Conservation (phyloP, 35 echinoderm and acorn worm genomes). For the Chiridota heheva region DNA sequence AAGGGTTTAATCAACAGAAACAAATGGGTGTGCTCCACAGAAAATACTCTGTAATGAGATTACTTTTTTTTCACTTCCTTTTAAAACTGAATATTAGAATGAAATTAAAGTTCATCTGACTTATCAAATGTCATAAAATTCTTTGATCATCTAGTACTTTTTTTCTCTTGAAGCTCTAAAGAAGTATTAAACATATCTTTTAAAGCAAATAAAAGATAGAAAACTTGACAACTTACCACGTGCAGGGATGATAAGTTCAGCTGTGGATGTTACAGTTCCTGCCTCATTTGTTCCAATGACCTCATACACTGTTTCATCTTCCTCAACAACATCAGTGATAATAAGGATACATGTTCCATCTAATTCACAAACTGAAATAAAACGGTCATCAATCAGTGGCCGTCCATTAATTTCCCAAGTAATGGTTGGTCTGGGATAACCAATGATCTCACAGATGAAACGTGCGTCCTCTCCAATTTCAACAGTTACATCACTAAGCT, state of each 20-base stretch:
- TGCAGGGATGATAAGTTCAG: slow-evolving; percentile 70
- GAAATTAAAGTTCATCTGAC: no score
- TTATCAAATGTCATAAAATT: no score
- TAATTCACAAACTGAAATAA: slow-evolving; percentile 63
- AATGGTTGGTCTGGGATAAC: slow-evolving; percentile 50
- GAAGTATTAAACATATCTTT: no score
- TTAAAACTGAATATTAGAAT: no score
- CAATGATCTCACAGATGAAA: slow-evolving; percentile 55
- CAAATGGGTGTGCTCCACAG: no score
- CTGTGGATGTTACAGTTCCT: slow-evolving; percentile 65
- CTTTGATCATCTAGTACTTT: no score
- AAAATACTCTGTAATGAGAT: no score
- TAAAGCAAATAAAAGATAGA: no score
- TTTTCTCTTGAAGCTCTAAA: no score
- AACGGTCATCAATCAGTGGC: slow-evolving; percentile 56
- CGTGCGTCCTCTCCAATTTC: not conserved
- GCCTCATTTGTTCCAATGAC: slow-evolving; percentile 71
- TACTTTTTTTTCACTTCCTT: no score
- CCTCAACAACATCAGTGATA: slow-evolving; percentile 72
- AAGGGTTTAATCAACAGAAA: no score
- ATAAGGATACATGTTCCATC: slow-evolving; percentile 78
- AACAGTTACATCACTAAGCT: slow-evolving; percentile 41
- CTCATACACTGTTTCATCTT: slow-evolving; percentile 85
- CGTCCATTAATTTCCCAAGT: slow-evolving; percentile 55
- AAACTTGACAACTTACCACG: slow-evolving; percentile 64